A percentile compares a stretch with the other conserved stretches of the same genome.
phyloP scores from a whole-genome alignment of 2,113 vertebrate genomes.

The Pteropus alecto region DNA sequence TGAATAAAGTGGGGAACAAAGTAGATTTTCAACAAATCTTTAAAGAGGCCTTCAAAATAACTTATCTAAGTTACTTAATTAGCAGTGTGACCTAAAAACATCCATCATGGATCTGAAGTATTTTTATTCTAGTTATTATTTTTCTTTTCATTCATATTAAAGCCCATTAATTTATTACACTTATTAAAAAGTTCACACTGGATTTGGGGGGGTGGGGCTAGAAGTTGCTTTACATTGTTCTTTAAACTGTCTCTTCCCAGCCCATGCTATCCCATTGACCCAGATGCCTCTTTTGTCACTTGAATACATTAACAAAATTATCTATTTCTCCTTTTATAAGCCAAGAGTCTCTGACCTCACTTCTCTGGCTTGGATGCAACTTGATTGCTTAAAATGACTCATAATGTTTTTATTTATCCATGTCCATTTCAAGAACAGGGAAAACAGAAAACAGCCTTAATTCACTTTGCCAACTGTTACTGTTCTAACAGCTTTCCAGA shows the following conservation, averaged over 20 bases:
- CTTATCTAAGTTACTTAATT: not conserved
- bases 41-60: not conserved
- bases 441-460: not conserved
- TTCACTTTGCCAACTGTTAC: not conserved
- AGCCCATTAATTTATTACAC: not conserved
- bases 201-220: no score
- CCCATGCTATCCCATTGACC: not conserved
- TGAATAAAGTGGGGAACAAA: not conserved
- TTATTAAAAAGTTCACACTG: not conserved
- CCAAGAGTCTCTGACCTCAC: not conserved
- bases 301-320: not conserved
- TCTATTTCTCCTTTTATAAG: not conserved
- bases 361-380: not conserved
- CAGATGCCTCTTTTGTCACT: not conserved
- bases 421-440: not conserved
- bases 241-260: not conserved
- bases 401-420: not conserved
- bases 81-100: not conserved
- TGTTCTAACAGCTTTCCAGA: not conserved
- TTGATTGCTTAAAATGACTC: not conserved
- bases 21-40: constrained; percentile 6
- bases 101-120: not conserved
- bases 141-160: not conserved
- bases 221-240: not conserved
- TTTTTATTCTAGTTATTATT: not conserved